These are phyloP conservation scores for Coccyzus lansbergi DNA, from an alignment of 2,797 vertebrate genomes.

Conservation along the genomic window DNA sequence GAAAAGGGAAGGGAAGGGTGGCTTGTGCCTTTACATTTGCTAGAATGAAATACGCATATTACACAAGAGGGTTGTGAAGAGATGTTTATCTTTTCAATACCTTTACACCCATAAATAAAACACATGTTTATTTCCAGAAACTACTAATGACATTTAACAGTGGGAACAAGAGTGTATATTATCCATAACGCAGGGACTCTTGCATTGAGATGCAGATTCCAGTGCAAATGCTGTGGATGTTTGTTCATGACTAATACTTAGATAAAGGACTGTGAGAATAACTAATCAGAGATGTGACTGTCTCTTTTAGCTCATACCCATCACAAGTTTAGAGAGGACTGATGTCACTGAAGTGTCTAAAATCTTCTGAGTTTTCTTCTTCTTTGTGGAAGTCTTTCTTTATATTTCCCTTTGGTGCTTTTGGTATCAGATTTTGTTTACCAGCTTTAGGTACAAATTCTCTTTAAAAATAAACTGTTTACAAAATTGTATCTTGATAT, in stretches of 20 bases:
- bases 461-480: conserved; percentile 12
- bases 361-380: not conserved
- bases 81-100: not conserved
- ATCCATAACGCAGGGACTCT: not conserved
- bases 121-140: not conserved
- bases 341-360: not conserved
- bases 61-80: not conserved
- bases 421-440: conserved; percentile 7
- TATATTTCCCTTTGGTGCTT: not conserved
- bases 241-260: not conserved
- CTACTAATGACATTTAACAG: not conserved
- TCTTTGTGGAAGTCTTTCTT: not conserved
- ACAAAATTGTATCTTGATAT: not conserved
- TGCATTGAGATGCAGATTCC: not conserved
- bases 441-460: not conserved
- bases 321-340: not conserved
- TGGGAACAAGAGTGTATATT: not conserved
- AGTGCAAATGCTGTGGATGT: not conserved
- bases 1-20: no score
- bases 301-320: not conserved
- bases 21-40: not conserved
- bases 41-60: not conserved
- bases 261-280: not conserved
- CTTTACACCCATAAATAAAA: not conserved
- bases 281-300: not conserved